Conservation (phyloP, 2,113 vertebrate species). For the Smithornis capensis region DNA sequence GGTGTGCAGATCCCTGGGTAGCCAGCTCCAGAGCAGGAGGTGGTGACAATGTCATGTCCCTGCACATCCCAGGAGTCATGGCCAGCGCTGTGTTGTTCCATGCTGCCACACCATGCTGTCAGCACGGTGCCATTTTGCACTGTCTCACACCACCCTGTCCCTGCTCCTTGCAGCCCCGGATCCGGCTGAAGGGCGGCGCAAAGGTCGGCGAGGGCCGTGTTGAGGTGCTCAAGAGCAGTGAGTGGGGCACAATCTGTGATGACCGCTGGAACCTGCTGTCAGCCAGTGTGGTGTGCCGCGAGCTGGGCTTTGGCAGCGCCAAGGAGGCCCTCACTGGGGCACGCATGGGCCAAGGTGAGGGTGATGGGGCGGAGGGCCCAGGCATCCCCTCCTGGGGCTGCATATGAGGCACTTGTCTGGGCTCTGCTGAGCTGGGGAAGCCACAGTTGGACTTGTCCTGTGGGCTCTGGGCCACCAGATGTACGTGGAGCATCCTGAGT, state of each 20-base stretch:
- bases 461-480: not conserved
- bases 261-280: conserved; percentile 91
- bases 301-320: conserved; percentile 94
- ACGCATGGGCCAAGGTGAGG: conserved; percentile 93
- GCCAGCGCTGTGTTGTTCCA: not conserved
- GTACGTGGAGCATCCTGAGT: rapidly evolving
- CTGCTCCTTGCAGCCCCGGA: conserved; percentile 59
- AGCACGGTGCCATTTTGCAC: not conserved
- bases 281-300: conserved; percentile 93
- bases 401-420: rapidly evolving
- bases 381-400: too few species aligned
- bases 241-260: conserved; percentile 94
- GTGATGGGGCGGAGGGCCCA: rapidly evolving
- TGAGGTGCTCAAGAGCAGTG: conserved; percentile 85
- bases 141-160: rapidly evolving
- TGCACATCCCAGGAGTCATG: rapidly evolving
- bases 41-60: not conserved
- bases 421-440: not conserved
- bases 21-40: rapidly evolving
- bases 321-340: conserved; percentile 90
- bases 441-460: rapidly evolving
- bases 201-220: conserved; percentile 87
- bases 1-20: rapidly evolving
- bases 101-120: rapidly evolving
- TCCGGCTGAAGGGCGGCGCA: conserved; percentile 88